Conservation (phyloP, 2,888 invertebrate genomes). For the Sericinus montela region DNA sequence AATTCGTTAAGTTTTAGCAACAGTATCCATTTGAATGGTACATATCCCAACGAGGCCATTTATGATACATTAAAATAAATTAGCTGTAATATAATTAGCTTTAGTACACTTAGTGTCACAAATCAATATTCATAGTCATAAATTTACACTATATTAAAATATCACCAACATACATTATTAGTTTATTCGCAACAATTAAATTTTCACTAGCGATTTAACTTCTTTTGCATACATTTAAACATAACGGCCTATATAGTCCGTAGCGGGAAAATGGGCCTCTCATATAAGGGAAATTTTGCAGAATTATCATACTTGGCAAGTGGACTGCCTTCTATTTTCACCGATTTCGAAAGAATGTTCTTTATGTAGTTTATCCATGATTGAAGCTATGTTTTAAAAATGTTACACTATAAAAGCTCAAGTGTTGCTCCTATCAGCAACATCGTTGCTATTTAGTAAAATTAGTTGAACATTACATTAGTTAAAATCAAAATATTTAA, state of each 20-base stretch:
- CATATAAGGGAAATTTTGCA: too few relatives aligned
- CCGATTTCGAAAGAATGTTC: too few relatives aligned
- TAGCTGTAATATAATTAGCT: conserved; percentile 28
- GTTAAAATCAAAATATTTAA: too few relatives aligned
- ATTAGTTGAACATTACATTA: not conserved
- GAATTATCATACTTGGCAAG: too few relatives aligned
- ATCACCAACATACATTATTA: conserved; percentile 9
- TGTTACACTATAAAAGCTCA: too few relatives aligned
- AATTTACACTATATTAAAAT: conserved; percentile 9
- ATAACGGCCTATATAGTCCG: too few relatives aligned
- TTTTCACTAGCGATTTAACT: not conserved
- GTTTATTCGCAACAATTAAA: not conserved
- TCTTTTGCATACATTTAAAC: not conserved
- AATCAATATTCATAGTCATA: conserved; percentile 14
- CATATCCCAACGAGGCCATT: conserved; percentile 77
- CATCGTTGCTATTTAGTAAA: too few relatives aligned
- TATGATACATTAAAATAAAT: conserved; percentile 74
- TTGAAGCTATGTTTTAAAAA: too few relatives aligned
- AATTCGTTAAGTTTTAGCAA: conserved; percentile 71
- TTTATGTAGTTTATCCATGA: too few relatives aligned
- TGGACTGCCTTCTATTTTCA: too few relatives aligned
- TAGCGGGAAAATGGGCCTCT: too few relatives aligned
- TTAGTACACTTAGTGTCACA: conserved; percentile 20
- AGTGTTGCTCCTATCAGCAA: too few relatives aligned
- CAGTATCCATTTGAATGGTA: conserved; percentile 76